These are phyloP conservation scores for Wasmannia auropunctata DNA, from an alignment of 1,140 invertebrate species.

Conservation along the genomic window DNA sequence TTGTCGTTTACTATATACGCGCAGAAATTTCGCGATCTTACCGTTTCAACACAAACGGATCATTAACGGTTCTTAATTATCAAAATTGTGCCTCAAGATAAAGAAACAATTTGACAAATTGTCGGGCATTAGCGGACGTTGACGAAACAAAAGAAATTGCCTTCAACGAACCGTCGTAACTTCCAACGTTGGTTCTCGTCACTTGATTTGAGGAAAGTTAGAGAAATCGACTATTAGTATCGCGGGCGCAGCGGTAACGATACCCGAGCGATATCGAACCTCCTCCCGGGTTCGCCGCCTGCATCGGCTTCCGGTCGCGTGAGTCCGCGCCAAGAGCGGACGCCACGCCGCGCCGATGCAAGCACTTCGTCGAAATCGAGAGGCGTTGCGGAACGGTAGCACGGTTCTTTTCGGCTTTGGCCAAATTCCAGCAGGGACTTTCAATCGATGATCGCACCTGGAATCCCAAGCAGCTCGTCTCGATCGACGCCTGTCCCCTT, in stretches of 20 bases:
- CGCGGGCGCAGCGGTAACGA: neutral
- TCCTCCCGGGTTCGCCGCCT: neutral
- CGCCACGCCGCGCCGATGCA: conserved; percentile 49
- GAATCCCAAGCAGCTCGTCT: conserved; percentile 69
- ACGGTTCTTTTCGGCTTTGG: conserved; percentile 73
- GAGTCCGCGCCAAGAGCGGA: neutral
- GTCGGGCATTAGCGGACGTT: neutral
- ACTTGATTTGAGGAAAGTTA: conserved; percentile 45
- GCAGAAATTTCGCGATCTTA: neutral
- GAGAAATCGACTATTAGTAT: conserved; percentile 35
- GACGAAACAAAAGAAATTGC: conserved; percentile 37
- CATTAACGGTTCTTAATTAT: neutral
- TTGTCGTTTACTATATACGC: neutral
- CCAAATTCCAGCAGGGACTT: conserved; percentile 76
- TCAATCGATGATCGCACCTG: conserved; percentile 60
- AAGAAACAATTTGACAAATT: neutral
- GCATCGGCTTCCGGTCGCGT: conserved; percentile 47
- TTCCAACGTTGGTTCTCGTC: conserved; percentile 26
- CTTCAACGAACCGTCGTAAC: conserved; percentile 24
- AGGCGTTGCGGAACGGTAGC: conserved; percentile 5
- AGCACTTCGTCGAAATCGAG: conserved; percentile 33
- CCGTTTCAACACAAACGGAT: neutral
- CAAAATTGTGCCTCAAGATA: neutral
- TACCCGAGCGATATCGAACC: neutral
- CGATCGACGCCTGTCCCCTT: neutral